Evolutionary conservation across 2,797 vertebrate genomes (phyloP).

Genomic region (Intellagama lesueurii): DNA sequence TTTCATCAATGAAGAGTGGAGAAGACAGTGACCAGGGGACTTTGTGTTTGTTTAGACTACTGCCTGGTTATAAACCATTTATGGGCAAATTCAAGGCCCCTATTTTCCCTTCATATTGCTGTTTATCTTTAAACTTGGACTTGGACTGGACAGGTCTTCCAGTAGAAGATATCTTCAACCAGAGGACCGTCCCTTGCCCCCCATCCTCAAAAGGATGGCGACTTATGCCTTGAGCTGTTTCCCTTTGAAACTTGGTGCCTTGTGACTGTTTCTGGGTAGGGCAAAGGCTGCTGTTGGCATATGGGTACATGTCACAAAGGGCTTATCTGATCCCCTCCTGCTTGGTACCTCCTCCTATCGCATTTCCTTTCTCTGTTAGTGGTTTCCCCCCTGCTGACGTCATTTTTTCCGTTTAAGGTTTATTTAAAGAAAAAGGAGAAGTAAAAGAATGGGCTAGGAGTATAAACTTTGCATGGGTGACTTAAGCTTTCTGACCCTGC

Average conservation of each 20-base stretch:
- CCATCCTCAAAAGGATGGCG: no score
- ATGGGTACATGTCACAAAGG: slow-evolving; percentile 16
- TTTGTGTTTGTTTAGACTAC: background rate
- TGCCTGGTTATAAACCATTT: background rate
- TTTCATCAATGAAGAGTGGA: background rate
- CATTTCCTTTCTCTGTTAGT: slow-evolving; percentile 71
- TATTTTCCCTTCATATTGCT: background rate
- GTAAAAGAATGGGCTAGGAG: slow-evolving; percentile 63
- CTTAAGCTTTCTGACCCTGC: background rate
- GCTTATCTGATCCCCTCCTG: slow-evolving; percentile 63
- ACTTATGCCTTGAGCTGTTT: background rate
- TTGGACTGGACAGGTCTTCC: background rate
- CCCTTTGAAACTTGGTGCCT: background rate
- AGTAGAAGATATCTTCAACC: background rate
- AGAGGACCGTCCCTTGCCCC: no score
- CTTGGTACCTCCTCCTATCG: slow-evolving; percentile 42
- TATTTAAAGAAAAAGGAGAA: background rate
- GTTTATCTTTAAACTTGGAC: background rate
- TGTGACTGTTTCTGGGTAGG: fast-evolving
- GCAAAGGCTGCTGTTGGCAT: background rate
- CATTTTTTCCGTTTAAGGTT: slow-evolving; percentile 63
- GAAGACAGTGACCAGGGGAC: background rate
- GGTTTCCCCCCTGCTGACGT: slow-evolving; percentile 68
- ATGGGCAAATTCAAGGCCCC: background rate
- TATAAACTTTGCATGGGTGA: slow-evolving; percentile 42